Base-by-base conservation (phyloP, 2,888 invertebrate species). In the Uropetala carovei region DNA sequence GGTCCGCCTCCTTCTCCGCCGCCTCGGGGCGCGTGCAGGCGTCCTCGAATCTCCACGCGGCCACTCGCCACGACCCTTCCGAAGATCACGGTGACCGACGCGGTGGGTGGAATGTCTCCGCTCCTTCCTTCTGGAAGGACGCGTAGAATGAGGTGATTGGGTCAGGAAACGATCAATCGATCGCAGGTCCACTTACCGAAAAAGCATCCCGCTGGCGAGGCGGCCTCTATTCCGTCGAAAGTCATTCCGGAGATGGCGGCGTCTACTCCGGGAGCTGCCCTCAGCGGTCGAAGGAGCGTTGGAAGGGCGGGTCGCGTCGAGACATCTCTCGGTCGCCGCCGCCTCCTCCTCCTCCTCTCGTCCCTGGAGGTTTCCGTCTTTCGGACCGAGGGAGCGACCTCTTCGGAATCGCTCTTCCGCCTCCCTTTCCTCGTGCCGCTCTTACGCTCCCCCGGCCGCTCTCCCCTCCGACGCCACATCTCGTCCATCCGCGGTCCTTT, bases 191-290 rank as follows among this genome's bases (percentile, higher is more conserved):
- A 83, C 83, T 83, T 57, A 83, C 83, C 83, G 18, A 83, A 83
- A 57, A 56, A n/a, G 83, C 83, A 83, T 83, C 83, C 83, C 83
- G 57, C 57, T n/a, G 83, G 43, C 56, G 83, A 56, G 56, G 83
- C 43, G 14, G 83, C 83, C 11, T 83, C 83, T 16, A 83, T 56
- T 43, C 56, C 22, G n/a, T 83, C 56, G 18, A 83, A 83, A 5
- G 83, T 30, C 10, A 83, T 43, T 14, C 83, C 83, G 18, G 43
- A 14, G 4, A 83, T n/a, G 56, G 83, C 57, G 56, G 57, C 57
- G 83, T 83, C 83, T 56, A 83, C 57, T 43, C 83, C 83, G 83
- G 83, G 83, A 2, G 83, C 83, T 18, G 83, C 43, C 18, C 83
- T 14, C n/a, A 83, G 83, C 56, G 83, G 83, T 3, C 83, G 18